Base-by-base conservation (phyloP, 2,888 invertebrate genomes). In the Actias luna region DNA sequence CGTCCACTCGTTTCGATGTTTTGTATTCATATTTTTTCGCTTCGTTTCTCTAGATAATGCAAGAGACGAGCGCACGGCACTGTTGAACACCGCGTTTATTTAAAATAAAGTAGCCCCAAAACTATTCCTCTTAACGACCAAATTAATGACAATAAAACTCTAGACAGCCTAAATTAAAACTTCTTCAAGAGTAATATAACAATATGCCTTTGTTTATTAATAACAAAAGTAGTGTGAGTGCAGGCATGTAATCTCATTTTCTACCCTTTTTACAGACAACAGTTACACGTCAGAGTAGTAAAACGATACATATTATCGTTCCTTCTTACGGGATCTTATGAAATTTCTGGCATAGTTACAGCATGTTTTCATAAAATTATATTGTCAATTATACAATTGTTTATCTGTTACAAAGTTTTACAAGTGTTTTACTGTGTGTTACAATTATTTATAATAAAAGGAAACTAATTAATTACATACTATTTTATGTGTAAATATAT, bases 121-220 rank as follows among this genome's bases (percentile, higher is more conserved):
- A 79, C 75, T 79, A 69, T 73, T 79, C 76, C 83, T 81, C 80
- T 80, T 75, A 87, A 85, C 85, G 92, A 92, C 92, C 92, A 92
- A 91, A 78, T 84, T 79, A 84, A 84, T 85, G 92, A 92, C 92
- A 92, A 92, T 92, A 92, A 92, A 42, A 88, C 83, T 89, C 83
- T 90, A 88, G 87, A 87, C 88, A 83, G 84, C 86, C 87, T 87
- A 78, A 84, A 81, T 82, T 76, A 77, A 82, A 76, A 81, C 78
- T 79, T 79, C 84, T 83, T 50, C 25, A 12, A 10, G 12, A 50
- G 25, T 25, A 25, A 74, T n/a, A n/a, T n/a, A n/a, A n/a, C n/a
- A n/a, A 78, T 74, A 5, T 78, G 77, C 83, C 77, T 78, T 46
- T 46, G 46, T 18, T 22, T 12, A 27, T n/a, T 42, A 42, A 42